phyloP scores from a whole-genome alignment of 2,888 invertebrate species.

The Apocheima hispidaria region DNA sequence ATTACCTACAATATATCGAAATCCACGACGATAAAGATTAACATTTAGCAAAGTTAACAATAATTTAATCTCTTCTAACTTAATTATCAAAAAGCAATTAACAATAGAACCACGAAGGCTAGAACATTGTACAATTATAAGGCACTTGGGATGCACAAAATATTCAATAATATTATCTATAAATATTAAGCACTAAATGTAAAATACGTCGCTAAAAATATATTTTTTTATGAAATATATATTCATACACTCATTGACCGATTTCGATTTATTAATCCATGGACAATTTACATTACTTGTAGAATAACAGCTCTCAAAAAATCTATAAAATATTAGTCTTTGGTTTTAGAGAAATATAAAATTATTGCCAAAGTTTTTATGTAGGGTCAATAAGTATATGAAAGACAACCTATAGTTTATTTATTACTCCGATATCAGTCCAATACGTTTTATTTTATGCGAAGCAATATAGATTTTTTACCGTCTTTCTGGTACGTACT shows the following conservation, averaged over 20 bases:
- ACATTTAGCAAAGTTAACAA: conserved; percentile 84
- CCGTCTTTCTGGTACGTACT: conserved; percentile 67
- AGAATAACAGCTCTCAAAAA: conserved; percentile 64
- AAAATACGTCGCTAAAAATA: conserved; percentile 73
- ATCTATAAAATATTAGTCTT: conserved; percentile 72
- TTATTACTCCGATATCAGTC: conserved; percentile 74
- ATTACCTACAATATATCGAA: conserved; percentile 52
- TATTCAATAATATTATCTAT: conserved; percentile 66
- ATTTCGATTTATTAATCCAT: conserved; percentile 62
- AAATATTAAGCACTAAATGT: conserved; percentile 81
- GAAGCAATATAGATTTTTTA: conserved; percentile 50
- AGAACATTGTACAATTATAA: conserved; percentile 82
- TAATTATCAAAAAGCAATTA: conserved; percentile 76
- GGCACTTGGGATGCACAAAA: conserved; percentile 82
- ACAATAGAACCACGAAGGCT: conserved; percentile 80
- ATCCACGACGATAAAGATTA: conserved; percentile 69
- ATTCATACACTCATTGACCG: conserved; percentile 73
- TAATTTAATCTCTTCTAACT: conserved; percentile 85
- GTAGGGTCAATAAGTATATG: conserved; percentile 73
- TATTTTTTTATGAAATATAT: conserved; percentile 58
- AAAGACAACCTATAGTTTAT: conserved; percentile 62
- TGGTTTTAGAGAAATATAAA: conserved; percentile 74
- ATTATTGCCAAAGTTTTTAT: conserved; percentile 65
- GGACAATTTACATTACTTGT: conserved; percentile 55
- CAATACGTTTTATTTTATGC: conserved; percentile 53